A percentile compares a stretch with the other conserved stretches of the same genome.
Evolutionary conservation across 2,797 vertebrate species (phyloP).

Genomic region (Hirundo rustica): DNA sequence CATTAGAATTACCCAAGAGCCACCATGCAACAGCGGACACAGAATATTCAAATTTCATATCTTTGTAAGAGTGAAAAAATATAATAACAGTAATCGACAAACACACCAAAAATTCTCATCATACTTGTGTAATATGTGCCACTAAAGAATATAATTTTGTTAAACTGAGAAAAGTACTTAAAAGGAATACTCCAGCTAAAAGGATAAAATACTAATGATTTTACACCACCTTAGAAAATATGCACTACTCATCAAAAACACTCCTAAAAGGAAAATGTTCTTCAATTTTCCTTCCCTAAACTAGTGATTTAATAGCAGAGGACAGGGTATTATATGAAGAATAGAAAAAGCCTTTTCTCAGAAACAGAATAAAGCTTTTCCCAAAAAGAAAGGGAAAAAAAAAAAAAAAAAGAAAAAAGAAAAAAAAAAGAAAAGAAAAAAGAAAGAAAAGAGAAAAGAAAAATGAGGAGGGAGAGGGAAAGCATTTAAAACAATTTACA

Average conservation of each 20-base stretch:
- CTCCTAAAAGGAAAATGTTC: not conserved
- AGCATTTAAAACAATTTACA: not conserved
- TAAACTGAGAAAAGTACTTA: not conserved
- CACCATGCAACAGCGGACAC: not conserved
- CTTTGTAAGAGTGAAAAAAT: not conserved
- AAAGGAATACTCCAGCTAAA: not conserved
- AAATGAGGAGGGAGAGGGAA: fast-evolving
- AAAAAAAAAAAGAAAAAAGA: no score
- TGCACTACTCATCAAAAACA: not conserved
- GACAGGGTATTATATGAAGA: not conserved
- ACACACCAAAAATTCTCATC: not conserved
- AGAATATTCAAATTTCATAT: not conserved
- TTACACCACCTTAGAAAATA: not conserved
- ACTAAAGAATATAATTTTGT: not conserved
- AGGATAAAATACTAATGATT: not conserved
- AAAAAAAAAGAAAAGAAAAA: no score
- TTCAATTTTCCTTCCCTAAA: not conserved
- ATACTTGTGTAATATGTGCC: fast-evolving
- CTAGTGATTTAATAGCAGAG: not conserved
- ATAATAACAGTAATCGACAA: not conserved
- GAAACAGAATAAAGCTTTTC: not conserved
- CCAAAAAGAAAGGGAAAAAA: no score
- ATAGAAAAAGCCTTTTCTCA: not conserved
- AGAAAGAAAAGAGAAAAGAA: no score
- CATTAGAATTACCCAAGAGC: not conserved